These are phyloP conservation scores for Agrilus biguttatus DNA, from an alignment of 2,888 invertebrate genomes.

Conservation along the genomic window DNA sequence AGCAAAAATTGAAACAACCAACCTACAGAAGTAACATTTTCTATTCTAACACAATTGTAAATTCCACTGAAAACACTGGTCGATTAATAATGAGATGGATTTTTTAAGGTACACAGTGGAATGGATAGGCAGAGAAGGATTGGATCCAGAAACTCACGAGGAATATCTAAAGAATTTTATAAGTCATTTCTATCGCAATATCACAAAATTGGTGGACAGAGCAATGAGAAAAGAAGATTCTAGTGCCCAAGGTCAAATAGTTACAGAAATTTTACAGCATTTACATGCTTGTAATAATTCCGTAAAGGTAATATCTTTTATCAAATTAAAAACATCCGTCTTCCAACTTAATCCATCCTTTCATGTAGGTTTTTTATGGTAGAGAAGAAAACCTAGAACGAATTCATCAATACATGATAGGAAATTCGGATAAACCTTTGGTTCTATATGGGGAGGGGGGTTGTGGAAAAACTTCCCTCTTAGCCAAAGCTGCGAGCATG, in stretches of 20 bases:
- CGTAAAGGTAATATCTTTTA: conserved; percentile 45
- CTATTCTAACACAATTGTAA: background rate
- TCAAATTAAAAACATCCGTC: background rate
- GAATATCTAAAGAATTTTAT: conserved; percentile 92
- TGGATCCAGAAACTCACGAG: conserved; percentile 82
- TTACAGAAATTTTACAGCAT: conserved; percentile 88
- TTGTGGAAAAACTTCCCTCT: conserved; percentile 91
- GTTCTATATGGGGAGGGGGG: conserved; percentile 93
- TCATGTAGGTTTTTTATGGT: conserved; percentile 70
- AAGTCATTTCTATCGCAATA: conserved; percentile 85
- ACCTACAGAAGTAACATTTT: conserved; percentile 65
- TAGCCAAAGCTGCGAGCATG: conserved; percentile 82
- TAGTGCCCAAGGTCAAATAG: conserved; percentile 83
- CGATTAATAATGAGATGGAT: conserved; percentile 3
- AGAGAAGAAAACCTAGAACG: conserved; percentile 71
- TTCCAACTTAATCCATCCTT: background rate
- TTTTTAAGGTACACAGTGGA: conserved; percentile 73
- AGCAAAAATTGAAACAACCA: conserved; percentile 75
- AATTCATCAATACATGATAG: conserved; percentile 71
- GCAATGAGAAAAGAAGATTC: conserved; percentile 95
- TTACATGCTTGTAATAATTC: conserved; percentile 91
- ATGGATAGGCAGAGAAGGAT: conserved; percentile 91
- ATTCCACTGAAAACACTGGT: background rate
- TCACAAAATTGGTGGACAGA: conserved; percentile 79
- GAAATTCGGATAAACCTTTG: conserved; percentile 73